Evolutionary conservation across 2,113 vertebrate species (phyloP).

Genomic region (Equus przewalskii): DNA sequence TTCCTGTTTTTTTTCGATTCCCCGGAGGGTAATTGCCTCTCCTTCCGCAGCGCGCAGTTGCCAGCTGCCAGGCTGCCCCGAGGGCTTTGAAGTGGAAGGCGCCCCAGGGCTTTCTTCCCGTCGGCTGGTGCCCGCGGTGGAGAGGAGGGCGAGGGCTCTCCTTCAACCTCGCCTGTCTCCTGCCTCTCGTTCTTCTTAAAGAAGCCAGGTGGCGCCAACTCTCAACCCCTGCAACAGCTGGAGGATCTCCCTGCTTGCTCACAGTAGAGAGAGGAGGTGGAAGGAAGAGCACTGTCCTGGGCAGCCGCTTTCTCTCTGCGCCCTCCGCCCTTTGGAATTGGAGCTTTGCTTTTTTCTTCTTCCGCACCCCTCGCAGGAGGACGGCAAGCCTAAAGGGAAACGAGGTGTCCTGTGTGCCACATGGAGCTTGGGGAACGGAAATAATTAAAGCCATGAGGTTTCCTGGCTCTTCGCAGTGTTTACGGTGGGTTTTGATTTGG

Average conservation of each 20-base stretch:
- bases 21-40: not conserved
- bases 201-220: constrained; percentile 79
- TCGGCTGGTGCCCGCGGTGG: accelerated
- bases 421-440: constrained; percentile 70
- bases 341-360: not conserved
- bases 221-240: not conserved
- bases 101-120: not conserved
- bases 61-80: accelerated
- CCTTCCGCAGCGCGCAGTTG: not conserved
- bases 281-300: not conserved
- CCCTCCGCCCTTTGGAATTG: not conserved
- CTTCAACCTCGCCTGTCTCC: not conserved
- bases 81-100: not conserved
- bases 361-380: not conserved
- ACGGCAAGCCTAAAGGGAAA: constrained; percentile 21
- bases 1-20: too few relatives aligned
- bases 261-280: not conserved
- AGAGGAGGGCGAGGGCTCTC: too few relatives aligned
- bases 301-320: not conserved
- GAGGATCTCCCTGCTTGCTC: not conserved
- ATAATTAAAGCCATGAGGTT: constrained; percentile 70
- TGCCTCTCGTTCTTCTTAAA: not conserved
- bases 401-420: constrained; percentile 65
- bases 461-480: constrained; percentile 66
- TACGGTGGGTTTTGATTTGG: constrained; percentile 75